phyloP scores from a whole-genome alignment of 2,797 vertebrate species.

The Aeoliscus strigatus region DNA sequence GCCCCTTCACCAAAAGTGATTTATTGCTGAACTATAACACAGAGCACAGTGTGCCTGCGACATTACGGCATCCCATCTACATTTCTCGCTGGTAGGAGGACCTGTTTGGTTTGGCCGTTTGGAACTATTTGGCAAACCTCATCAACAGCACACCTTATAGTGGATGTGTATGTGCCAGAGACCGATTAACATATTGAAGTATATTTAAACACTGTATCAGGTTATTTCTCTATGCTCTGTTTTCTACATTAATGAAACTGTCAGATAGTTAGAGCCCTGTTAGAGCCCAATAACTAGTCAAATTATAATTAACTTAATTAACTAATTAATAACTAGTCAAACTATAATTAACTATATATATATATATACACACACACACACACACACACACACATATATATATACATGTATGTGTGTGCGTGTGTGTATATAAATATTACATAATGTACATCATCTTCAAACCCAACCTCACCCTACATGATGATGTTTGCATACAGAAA shows the following conservation, averaged over 20 bases:
- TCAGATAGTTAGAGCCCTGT: too few species aligned
- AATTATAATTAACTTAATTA: neutral
- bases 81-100: slow-evolving; percentile 19
- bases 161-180: slow-evolving; percentile 30
- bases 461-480: too few species aligned
- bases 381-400: too few species aligned
- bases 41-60: slow-evolving; percentile 44
- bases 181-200: slow-evolving; percentile 26
- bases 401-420: too few species aligned
- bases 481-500: too few species aligned
- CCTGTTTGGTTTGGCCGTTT: slow-evolving; percentile 57
- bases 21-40: slow-evolving; percentile 54
- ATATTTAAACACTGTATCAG: slow-evolving; percentile 28
- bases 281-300: too few species aligned
- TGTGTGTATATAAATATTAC: too few species aligned
- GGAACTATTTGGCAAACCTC: slow-evolving; percentile 29
- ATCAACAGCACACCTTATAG: slow-evolving; percentile 32
- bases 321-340: too few species aligned
- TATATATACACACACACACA: too few species aligned
- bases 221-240: neutral
- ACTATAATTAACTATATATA: too few species aligned
- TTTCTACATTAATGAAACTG: neutral
- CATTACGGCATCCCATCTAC: slow-evolving; percentile 52
- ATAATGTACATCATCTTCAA: too few species aligned
- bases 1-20: slow-evolving; percentile 51